phyloP scores from a whole-genome alignment of 1,140 invertebrate genomes.

The Drosophila bocqueti region DNA sequence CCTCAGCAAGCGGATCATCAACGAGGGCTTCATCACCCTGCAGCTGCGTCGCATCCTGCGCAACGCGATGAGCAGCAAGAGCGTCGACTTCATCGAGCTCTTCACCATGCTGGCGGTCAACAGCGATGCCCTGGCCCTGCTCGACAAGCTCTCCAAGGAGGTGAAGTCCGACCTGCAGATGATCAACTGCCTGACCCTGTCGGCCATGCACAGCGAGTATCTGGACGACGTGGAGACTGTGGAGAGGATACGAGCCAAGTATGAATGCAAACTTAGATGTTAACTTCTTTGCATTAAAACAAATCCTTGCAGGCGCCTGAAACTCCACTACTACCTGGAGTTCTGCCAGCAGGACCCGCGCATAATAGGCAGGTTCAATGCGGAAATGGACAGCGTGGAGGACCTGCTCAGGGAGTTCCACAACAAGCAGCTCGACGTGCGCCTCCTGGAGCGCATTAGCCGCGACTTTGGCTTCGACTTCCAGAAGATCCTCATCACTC shows the following conservation, averaged over 20 bases:
- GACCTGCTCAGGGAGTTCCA: slow-evolving; percentile 76
- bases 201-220: slow-evolving; percentile 76
- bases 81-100: slow-evolving; percentile 73
- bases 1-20: slow-evolving; percentile 66
- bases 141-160: slow-evolving; percentile 67
- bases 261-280: background rate
- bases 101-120: slow-evolving; percentile 73
- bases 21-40: slow-evolving; percentile 68
- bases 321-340: slow-evolving; percentile 79
- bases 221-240: slow-evolving; percentile 62
- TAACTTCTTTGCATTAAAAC: background rate
- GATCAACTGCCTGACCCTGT: slow-evolving; percentile 73
- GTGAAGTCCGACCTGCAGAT: slow-evolving; percentile 77
- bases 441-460: slow-evolving; percentile 74
- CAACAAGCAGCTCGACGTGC: slow-evolving; percentile 72
- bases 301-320: slow-evolving; percentile 63
- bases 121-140: slow-evolving; percentile 41
- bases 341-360: slow-evolving; percentile 77
- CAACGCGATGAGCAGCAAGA: slow-evolving; percentile 67
- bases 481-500: slow-evolving; percentile 76
- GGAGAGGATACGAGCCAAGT: slow-evolving; percentile 60
- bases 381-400: slow-evolving; percentile 76
- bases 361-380: slow-evolving; percentile 72
- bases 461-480: slow-evolving; percentile 77
- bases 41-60: slow-evolving; percentile 72